Evolutionary conservation across 2,797 vertebrate species (phyloP).

Genomic region (Sphaeramia orbicularis): DNA sequence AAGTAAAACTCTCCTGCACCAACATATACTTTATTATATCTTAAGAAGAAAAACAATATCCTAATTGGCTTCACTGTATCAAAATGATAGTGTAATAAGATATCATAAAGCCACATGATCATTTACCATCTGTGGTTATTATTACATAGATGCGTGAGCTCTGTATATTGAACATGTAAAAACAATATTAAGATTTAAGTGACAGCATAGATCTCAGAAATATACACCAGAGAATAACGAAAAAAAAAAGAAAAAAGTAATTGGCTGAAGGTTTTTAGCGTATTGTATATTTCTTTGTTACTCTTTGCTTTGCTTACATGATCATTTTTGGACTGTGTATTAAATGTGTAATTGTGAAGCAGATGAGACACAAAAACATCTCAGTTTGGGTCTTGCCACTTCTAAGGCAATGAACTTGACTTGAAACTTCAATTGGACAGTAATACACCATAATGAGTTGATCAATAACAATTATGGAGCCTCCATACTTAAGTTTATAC

Average conservation of each 20-base stretch:
- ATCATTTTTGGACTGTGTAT: background rate
- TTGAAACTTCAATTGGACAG: conserved; percentile 77
- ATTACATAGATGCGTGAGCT: background rate
- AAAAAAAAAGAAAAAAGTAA: too few species aligned
- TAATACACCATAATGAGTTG: conserved; percentile 77
- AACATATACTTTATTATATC: background rate
- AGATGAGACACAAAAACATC: conserved; percentile 44
- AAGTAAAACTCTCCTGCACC: background rate
- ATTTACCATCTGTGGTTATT: background rate
- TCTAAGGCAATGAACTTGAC: conserved; percentile 76
- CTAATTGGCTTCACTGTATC: background rate
- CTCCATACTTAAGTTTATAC: conserved; percentile 55
- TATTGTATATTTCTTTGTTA: background rate
- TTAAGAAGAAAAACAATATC: background rate
- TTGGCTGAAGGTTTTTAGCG: background rate
- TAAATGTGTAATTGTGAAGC: conserved; percentile 7
- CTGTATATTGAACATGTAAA: background rate
- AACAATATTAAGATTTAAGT: too few species aligned
- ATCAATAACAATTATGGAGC: conserved; percentile 81
- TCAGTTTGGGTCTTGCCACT: conserved; percentile 70
- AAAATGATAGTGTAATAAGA: background rate
- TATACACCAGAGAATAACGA: too few species aligned
- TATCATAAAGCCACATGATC: background rate
- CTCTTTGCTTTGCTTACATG: background rate
- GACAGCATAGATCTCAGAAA: too few species aligned